Evolutionary conservation across 2,797 vertebrate genomes (phyloP).

Genomic region (Odontamblyopus lacepedii): DNA sequence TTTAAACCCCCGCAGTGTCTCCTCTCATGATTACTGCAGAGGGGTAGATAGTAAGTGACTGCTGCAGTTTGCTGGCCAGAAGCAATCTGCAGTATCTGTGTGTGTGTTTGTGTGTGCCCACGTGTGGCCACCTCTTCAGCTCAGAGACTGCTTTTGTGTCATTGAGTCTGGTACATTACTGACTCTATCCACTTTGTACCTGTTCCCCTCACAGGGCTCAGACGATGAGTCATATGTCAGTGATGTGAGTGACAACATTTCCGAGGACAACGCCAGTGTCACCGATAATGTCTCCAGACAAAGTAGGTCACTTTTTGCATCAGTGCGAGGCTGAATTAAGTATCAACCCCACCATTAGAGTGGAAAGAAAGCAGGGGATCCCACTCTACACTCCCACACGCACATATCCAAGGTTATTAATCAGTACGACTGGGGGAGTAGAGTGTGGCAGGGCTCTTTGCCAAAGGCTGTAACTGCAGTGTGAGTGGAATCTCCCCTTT

Average conservation of each 20-base stretch:
- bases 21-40: constrained; percentile 57
- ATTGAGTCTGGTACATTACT: constrained; percentile 31
- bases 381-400: constrained; percentile 19
- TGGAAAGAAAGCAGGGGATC: constrained; percentile 25
- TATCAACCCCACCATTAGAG: constrained; percentile 10
- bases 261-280: constrained; percentile 98
- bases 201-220: constrained; percentile 83
- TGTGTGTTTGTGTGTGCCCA: constrained; percentile 9
- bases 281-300: constrained; percentile 96
- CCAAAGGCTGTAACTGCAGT: constrained; percentile 47
- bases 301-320: constrained; percentile 80
- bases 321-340: background rate
- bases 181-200: constrained; percentile 53
- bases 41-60: constrained; percentile 51
- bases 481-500: constrained; percentile 28
- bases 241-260: constrained; percentile 99
- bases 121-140: constrained; percentile 21
- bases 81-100: constrained; percentile 53
- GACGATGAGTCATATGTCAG: constrained; percentile 99
- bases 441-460: constrained; percentile 59
- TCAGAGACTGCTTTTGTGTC: constrained; percentile 27
- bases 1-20: constrained; percentile 66
- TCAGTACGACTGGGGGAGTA: constrained; percentile 47
- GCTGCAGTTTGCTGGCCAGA: constrained; percentile 66
- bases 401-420: constrained; percentile 33